phyloP scores from a whole-genome alignment of 2,888 invertebrate species.

The Sminthurinus aureus region DNA sequence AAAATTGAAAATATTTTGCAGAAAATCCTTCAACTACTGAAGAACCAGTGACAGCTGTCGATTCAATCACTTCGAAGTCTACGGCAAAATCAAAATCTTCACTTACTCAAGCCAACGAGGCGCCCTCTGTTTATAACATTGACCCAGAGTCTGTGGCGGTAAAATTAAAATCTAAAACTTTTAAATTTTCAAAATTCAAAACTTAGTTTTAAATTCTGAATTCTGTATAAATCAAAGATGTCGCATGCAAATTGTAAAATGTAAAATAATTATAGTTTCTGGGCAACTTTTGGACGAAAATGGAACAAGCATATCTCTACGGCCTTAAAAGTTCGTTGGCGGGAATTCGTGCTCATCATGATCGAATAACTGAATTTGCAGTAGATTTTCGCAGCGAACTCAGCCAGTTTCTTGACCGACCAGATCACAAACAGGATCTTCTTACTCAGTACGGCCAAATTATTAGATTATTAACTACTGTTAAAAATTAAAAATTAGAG shows the following conservation, averaged over 20 bases:
- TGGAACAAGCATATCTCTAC: slow-evolving; percentile 15
- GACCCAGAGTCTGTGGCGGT: neutral
- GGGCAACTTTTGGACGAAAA: slow-evolving; percentile 29
- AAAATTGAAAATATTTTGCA: no score
- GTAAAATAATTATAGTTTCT: slow-evolving; percentile 13
- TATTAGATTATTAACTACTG: no score
- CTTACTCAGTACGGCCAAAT: slow-evolving; percentile 15
- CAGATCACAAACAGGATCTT: slow-evolving; percentile 26
- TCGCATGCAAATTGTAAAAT: no score
- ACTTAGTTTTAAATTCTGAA: neutral
- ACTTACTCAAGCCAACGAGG: neutral
- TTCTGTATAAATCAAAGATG: neutral
- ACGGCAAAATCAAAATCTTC: neutral
- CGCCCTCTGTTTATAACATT: slow-evolving; percentile 6
- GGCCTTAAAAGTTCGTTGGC: slow-evolving; percentile 5
- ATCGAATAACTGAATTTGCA: slow-evolving; percentile 1
- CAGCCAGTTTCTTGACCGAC: slow-evolving; percentile 5
- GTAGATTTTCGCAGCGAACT: slow-evolving; percentile 10
- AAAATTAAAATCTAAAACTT: neutral
- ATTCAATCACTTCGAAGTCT: neutral
- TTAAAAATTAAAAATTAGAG: neutral
- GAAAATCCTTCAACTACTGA: no score
- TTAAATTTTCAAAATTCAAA: neutral
- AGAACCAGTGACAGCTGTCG: no score
- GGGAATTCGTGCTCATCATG: slow-evolving; percentile 16